Base-by-base conservation (phyloP, 2,113 vertebrate species). In the Pipra filicauda region DNA sequence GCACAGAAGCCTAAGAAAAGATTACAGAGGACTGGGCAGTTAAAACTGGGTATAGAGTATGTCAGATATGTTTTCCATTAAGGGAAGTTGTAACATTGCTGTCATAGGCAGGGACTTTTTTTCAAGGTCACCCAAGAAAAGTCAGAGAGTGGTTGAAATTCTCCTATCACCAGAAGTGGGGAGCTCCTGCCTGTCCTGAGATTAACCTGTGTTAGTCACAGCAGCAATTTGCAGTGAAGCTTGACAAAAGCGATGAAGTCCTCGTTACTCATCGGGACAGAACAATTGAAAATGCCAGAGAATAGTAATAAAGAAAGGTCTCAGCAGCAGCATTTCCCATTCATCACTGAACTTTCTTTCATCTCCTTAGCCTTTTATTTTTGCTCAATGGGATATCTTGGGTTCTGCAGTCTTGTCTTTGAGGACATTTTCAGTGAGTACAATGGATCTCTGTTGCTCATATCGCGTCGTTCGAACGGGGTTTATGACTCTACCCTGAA, bases 311-410 rank as follows among this genome's bases (percentile, higher is more conserved):
- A 75, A 57, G 44, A 73, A 89, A 49, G 61, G 21, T 69, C 75
- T 75, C 7, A 9, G 44, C 27, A 81, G 66, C 4, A 8, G 33
- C 4, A 0, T 44, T 90, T 91, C 85, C 48, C 83, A 87, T 92
- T 95, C 76, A 87, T 89, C 91, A 89, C 23, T 35, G 49, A 93
- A 58, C 5, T 88, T 90, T 54, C 64, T 83, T 92, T 96, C 18
- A 41, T 94, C 27, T 80, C 85, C 62, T 80, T 41, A 69, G 35
- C 3, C 5, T 55, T 78, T 15, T 80, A 54, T 77, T 48, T 57
- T 35, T 16, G 1, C 54, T 80, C 81, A 86, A 23, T 62, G 48
- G 70, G 37, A 22, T 69, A 39, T 55, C 79, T 78, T 46, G 27
- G 44, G 49, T 35, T 91, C 69, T n/a, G 11, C 52, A 74, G 41